Conservation (phyloP, 2,797 vertebrate genomes). For the Valencia hispanica region DNA sequence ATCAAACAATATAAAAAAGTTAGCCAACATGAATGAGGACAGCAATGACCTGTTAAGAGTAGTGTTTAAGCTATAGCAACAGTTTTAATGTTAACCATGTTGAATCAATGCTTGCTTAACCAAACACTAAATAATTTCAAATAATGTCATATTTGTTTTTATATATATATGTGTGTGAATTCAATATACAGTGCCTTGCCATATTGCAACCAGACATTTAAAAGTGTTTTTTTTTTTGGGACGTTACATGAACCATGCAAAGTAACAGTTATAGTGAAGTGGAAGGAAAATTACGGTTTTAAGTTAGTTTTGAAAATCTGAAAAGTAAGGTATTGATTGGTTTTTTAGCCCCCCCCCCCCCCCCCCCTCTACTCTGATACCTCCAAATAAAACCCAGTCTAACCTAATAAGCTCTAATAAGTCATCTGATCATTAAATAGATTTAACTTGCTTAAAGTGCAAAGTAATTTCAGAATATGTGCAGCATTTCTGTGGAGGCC, state of each 20-base stretch:
- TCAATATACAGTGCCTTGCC: not conserved
- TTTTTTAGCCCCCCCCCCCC: not conserved
- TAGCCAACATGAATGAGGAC: constrained; percentile 24
- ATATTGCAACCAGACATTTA: not conserved
- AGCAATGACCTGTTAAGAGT: constrained; percentile 19
- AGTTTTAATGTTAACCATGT: constrained; percentile 16
- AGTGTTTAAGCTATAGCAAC: constrained; percentile 21
- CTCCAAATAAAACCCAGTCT: not conserved
- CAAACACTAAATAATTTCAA: not conserved
- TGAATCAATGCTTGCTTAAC: not conserved
- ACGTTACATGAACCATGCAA: not conserved
- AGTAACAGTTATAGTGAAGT: not conserved
- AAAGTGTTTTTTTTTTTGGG: not conserved
- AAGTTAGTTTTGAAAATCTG: not conserved
- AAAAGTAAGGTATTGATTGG: too few species aligned
- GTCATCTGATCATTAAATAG: not conserved
- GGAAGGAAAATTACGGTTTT: not conserved
- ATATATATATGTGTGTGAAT: not conserved
- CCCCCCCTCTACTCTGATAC: not conserved
- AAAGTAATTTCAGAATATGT: not conserved
- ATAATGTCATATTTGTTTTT: not conserved
- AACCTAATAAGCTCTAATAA: not conserved
- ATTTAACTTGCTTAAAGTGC: not conserved
- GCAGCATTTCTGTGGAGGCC: not conserved
- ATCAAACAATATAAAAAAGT: constrained; percentile 21